These are phyloP conservation scores for Pavo muticus DNA, from an alignment of 2,113 vertebrate genomes.

Conservation along the genomic window DNA sequence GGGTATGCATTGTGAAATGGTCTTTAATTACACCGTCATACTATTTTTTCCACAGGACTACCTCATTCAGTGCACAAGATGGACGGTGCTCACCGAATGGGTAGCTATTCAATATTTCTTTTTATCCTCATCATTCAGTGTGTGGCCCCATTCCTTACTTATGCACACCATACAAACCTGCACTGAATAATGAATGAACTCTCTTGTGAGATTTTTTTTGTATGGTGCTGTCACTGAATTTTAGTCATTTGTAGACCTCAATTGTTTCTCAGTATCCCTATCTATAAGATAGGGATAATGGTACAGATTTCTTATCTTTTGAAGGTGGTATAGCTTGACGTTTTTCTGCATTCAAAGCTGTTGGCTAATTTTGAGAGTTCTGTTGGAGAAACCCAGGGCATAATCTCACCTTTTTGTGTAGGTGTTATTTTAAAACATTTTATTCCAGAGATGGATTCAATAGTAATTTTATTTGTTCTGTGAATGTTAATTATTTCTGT, in stretches of 20 bases:
- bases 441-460: neutral
- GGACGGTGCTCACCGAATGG: conserved; percentile 76
- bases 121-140: conserved; percentile 75
- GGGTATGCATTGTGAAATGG: conserved; percentile 47
- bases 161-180: conserved; percentile 66
- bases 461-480: neutral
- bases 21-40: conserved; percentile 71
- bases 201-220: conserved; percentile 53
- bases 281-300: conserved; percentile 16
- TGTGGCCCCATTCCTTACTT: conserved; percentile 71
- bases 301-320: conserved; percentile 43
- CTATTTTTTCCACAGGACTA: conserved; percentile 76
- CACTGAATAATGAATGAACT: conserved; percentile 60
- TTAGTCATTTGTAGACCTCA: conserved; percentile 40
- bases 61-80: conserved; percentile 78
- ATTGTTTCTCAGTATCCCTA: conserved; percentile 35
- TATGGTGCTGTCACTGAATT: conserved; percentile 63
- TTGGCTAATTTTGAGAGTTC: neutral
- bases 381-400: neutral
- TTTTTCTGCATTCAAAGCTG: conserved; percentile 25
- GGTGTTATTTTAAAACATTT: neutral
- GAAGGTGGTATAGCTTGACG: neutral
- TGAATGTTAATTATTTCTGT: conserved; percentile 36
- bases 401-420: neutral
- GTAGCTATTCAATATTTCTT: conserved; percentile 78